A percentile compares a stretch with the other conserved stretches of the same genome.
Conservation (phyloP, 2,797 vertebrate species). For the Tangara arthus region DNA sequence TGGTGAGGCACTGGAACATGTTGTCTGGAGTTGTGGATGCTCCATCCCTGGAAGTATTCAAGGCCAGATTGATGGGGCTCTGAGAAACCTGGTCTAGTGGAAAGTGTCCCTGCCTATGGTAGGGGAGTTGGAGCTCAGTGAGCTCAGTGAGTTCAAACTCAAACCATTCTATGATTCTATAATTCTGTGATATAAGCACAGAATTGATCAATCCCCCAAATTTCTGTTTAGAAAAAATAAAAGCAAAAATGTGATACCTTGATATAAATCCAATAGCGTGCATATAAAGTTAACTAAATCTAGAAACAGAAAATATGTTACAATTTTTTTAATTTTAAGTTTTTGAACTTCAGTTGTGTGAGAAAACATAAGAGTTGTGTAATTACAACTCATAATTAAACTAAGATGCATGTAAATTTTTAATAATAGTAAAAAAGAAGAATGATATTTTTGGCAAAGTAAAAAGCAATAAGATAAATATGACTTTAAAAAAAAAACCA, state of each 20-base stretch:
- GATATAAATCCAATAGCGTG: not conserved
- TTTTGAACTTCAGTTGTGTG: not conserved
- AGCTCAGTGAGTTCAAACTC: not conserved
- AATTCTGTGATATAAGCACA: not conserved
- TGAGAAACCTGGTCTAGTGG: not conserved
- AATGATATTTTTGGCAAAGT: not conserved
- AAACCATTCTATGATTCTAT: not conserved
- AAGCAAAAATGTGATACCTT: rapidly evolving
- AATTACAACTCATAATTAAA: not conserved
- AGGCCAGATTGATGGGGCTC: not conserved
- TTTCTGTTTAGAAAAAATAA: not conserved
- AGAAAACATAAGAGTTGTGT: not conserved
- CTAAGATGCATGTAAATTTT: not conserved
- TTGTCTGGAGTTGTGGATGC: not conserved
- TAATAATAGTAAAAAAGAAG: not conserved
- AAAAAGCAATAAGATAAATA: not conserved
- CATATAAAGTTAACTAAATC: not conserved
- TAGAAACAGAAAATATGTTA: not conserved
- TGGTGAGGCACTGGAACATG: not conserved
- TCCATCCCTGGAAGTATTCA: not conserved
- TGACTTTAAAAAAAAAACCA: not conserved
- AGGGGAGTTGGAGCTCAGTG: not conserved
- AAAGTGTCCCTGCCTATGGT: not conserved
- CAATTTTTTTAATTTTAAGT: not conserved
- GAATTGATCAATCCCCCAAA: not conserved